These are phyloP conservation scores for Phrynocephalus versicolor DNA, from an alignment of 2,113 vertebrate species.

Conservation along the genomic window DNA sequence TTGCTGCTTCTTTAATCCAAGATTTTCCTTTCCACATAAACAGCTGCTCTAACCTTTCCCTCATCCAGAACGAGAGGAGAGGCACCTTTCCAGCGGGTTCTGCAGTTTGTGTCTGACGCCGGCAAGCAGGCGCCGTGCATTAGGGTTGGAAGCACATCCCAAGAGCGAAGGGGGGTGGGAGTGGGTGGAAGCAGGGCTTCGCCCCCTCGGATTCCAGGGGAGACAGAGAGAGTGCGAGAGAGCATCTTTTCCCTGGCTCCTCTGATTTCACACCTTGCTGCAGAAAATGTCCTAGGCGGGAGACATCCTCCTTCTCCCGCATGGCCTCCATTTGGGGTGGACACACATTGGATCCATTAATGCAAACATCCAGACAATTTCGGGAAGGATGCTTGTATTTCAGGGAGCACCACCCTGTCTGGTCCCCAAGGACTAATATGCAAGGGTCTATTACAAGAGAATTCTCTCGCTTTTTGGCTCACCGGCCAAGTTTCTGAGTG, in stretches of 20 bases:
- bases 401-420: background rate
- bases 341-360: background rate
- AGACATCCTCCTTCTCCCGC: background rate
- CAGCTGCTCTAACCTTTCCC: slow-evolving; percentile 25
- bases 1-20: slow-evolving; percentile 7
- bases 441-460: background rate
- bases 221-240: background rate
- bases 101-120: background rate
- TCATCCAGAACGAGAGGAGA: background rate
- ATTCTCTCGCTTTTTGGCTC: background rate
- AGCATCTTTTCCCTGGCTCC: background rate
- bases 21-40: slow-evolving; percentile 9
- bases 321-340: background rate
- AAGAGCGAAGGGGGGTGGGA: too few species aligned
- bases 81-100: background rate
- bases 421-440: background rate
- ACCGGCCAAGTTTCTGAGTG: background rate
- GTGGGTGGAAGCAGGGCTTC: background rate
- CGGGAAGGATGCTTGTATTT: background rate
- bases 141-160: background rate
- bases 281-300: background rate
- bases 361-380: background rate
- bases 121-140: slow-evolving; percentile 14
- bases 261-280: background rate
- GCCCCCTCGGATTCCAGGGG: background rate